A percentile compares a stretch with the other conserved stretches of the same genome.
Evolutionary conservation across 2,113 vertebrate genomes (phyloP).

Genomic region (Amphiprion ocellaris): DNA sequence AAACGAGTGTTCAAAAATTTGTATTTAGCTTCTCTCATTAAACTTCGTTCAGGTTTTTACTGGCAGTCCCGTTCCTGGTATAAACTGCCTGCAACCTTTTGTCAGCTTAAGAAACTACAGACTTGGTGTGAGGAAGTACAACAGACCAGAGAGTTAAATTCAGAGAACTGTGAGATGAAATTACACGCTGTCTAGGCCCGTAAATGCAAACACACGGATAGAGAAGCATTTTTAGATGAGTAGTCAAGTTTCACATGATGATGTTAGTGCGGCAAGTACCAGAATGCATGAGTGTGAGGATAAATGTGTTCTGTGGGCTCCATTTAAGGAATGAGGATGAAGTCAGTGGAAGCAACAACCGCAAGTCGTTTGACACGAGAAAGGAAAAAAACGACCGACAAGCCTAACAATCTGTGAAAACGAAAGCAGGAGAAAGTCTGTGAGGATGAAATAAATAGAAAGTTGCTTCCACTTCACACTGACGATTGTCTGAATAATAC

Average conservation of each 20-base stretch:
- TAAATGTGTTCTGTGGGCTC: slow-evolving; percentile 41
- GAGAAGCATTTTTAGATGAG: slow-evolving; percentile 38
- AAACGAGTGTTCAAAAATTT: not conserved
- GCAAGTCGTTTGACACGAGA: slow-evolving; percentile 34
- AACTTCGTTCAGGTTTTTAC: not conserved
- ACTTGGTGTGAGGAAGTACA: not conserved
- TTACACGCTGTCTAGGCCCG: slow-evolving; percentile 43
- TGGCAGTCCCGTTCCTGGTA: not conserved
- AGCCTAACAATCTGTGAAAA: slow-evolving; percentile 50
- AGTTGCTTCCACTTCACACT: not conserved
- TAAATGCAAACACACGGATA: slow-evolving; percentile 22
- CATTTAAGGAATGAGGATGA: slow-evolving; percentile 48
- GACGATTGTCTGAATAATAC: not conserved
- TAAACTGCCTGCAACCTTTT: not conserved
- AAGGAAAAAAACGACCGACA: slow-evolving; percentile 2
- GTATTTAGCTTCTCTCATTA: not conserved
- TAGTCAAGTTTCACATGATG: slow-evolving; percentile 40
- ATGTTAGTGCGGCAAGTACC: slow-evolving; percentile 15
- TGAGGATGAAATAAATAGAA: slow-evolving; percentile 25
- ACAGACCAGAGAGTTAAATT: slow-evolving; percentile 17
- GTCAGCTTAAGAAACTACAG: not conserved
- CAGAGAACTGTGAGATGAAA: slow-evolving; percentile 47
- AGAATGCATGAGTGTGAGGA: slow-evolving; percentile 30
- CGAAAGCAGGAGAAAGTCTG: slow-evolving; percentile 11
- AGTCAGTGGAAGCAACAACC: slow-evolving; percentile 59